phyloP scores from a whole-genome alignment of 2,113 vertebrate genomes.

The Micromys minutus region DNA sequence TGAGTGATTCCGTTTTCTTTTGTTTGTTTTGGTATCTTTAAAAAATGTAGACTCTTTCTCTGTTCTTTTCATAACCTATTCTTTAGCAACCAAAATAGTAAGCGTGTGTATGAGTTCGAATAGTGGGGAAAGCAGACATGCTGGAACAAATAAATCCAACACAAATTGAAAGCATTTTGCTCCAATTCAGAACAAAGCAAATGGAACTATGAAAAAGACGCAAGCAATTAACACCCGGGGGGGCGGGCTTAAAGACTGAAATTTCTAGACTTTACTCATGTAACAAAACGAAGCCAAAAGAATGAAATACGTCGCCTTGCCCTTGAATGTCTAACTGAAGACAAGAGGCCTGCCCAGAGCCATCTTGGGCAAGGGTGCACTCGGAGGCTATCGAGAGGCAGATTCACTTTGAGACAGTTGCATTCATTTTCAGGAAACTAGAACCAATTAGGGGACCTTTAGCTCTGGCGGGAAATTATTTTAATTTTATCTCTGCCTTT shows the following conservation, averaged over 20 bases:
- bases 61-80: background rate
- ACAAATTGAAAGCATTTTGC: conserved; percentile 27
- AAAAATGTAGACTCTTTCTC: conserved; percentile 21
- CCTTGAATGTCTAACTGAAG: background rate
- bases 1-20: background rate
- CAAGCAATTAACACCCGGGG: background rate
- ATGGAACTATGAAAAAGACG: background rate
- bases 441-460: conserved; percentile 68
- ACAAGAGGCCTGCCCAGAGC: background rate
- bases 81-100: background rate
- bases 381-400: conserved; percentile 4
- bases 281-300: conserved; percentile 18
- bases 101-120: background rate
- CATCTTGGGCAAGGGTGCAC: conserved; percentile 22
- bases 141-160: background rate
- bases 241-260: background rate
- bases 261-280: conserved; percentile 20
- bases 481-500: conserved; percentile 26
- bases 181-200: background rate
- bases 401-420: background rate
- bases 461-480: conserved; percentile 57
- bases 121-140: background rate
- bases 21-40: background rate
- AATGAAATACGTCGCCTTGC: conserved; percentile 20
- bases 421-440: conserved; percentile 32